phyloP scores from a whole-genome alignment of 1,140 invertebrate species.

The Drosophila eugracilis region DNA sequence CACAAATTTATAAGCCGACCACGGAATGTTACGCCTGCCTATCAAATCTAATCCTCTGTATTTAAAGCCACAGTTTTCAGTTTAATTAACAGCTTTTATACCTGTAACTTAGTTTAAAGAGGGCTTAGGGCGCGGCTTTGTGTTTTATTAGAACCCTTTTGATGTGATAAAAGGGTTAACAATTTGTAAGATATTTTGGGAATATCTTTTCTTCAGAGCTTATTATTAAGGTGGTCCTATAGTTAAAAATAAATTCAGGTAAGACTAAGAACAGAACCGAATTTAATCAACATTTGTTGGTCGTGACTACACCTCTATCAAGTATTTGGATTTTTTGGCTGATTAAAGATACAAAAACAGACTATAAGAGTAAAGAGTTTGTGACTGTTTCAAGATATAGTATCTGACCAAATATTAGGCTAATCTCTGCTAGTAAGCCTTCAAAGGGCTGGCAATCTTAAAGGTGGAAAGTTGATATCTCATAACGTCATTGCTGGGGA shows the following conservation, averaged over 20 bases:
- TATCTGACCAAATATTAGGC: neutral
- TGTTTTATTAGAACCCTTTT: neutral
- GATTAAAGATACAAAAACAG: too few species aligned
- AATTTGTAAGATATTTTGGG: neutral
- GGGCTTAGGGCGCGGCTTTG: neutral
- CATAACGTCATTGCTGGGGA: conserved; percentile 34
- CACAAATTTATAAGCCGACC: conserved; percentile 9
- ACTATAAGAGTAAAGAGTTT: too few species aligned
- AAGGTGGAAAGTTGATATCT: conserved; percentile 16
- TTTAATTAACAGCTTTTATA: neutral
- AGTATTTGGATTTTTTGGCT: too few species aligned
- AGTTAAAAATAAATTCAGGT: too few species aligned
- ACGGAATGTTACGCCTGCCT: conserved; percentile 5
- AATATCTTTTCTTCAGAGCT: neutral
- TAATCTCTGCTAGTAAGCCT: neutral
- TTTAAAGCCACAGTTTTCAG: conserved; percentile 10
- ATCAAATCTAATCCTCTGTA: neutral
- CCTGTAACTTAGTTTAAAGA: neutral
- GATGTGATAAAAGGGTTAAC: neutral
- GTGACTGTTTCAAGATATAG: neutral
- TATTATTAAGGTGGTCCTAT: too few species aligned
- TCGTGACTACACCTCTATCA: too few species aligned
- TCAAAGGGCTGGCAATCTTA: neutral
- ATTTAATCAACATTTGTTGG: too few species aligned
- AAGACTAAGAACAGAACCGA: too few species aligned